phyloP scores from a whole-genome alignment of 2,888 invertebrate genomes.

The Proisotoma minuta region DNA sequence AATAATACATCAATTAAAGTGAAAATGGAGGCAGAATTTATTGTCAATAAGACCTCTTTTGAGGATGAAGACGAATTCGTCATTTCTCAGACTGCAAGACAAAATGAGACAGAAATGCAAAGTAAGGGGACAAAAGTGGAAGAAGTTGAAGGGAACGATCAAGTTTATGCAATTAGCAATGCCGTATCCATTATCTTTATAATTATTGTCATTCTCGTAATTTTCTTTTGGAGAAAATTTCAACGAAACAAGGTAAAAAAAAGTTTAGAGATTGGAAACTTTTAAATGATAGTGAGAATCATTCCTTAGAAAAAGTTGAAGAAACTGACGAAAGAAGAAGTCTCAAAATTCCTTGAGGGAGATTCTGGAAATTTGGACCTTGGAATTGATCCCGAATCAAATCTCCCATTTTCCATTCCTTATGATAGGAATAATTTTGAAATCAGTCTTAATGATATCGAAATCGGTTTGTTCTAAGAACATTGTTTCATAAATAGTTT shows the following conservation, averaged over 20 bases:
- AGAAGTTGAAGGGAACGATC: background rate
- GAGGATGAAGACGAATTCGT: too few relatives aligned
- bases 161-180: conserved; percentile 9
- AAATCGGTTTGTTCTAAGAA: background rate
- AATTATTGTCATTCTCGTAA: conserved; percentile 6
- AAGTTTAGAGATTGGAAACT: background rate
- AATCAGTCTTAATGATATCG: background rate
- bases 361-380: background rate
- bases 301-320: conserved; percentile 10
- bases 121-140: too few relatives aligned
- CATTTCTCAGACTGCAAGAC: too few relatives aligned
- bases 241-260: conserved; percentile 9
- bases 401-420: conserved; percentile 7
- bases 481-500: background rate
- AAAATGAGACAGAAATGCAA: too few relatives aligned
- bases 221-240: conserved; percentile 8
- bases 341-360: conserved; percentile 7
- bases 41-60: too few relatives aligned
- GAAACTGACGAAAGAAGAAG: conserved; percentile 10
- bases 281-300: background rate
- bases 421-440: conserved; percentile 6
- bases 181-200: conserved; percentile 8
- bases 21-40: too few relatives aligned
- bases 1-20: too few relatives aligned
- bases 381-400: conserved; percentile 4